Conservation (phyloP, 2,113 vertebrate species). For the Nerophis ophidion region DNA sequence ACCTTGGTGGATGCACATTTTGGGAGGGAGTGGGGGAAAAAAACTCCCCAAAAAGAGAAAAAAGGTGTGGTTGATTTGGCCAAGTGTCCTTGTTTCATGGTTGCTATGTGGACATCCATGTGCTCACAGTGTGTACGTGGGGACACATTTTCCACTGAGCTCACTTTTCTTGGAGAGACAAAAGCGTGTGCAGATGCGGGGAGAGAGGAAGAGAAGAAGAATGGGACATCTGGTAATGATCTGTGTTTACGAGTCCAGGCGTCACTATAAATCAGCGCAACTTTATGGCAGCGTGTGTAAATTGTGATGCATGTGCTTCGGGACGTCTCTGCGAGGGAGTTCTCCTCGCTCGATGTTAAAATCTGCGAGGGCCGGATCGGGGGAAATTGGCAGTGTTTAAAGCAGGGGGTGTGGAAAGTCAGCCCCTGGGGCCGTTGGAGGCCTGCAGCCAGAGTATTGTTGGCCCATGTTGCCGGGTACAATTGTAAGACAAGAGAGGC, state of each 20-base stretch:
- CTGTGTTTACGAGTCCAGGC: constrained; percentile 58
- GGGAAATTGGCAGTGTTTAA: constrained; percentile 1
- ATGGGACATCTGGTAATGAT: constrained; percentile 69
- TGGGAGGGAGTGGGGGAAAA: neutral
- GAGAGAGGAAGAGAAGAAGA: constrained; percentile 4
- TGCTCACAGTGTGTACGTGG: constrained; percentile 1
- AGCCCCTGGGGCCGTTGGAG: too few relatives aligned
- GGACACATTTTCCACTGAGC: constrained; percentile 70
- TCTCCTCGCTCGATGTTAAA: constrained; percentile 16
- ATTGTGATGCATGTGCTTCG: constrained; percentile 17
- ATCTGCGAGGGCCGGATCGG: constrained; percentile 1
- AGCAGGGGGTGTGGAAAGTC: too few relatives aligned
- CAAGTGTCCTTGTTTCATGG: constrained; percentile 30
- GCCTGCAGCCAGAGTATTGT: too few relatives aligned
- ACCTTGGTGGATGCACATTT: neutral
- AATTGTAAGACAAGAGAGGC: too few relatives aligned
- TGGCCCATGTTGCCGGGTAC: too few relatives aligned
- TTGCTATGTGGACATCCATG: constrained; percentile 25
- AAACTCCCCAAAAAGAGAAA: neutral
- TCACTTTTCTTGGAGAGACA: constrained; percentile 51
- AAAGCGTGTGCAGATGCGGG: constrained; percentile 21
- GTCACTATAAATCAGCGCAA: constrained; percentile 57
- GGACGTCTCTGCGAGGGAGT: constrained; percentile 26
- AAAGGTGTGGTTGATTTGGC: constrained; percentile 28
- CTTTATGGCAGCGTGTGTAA: constrained; percentile 42